Conservation (phyloP, 2,113 vertebrate species). For the Plectropomus leopardus region DNA sequence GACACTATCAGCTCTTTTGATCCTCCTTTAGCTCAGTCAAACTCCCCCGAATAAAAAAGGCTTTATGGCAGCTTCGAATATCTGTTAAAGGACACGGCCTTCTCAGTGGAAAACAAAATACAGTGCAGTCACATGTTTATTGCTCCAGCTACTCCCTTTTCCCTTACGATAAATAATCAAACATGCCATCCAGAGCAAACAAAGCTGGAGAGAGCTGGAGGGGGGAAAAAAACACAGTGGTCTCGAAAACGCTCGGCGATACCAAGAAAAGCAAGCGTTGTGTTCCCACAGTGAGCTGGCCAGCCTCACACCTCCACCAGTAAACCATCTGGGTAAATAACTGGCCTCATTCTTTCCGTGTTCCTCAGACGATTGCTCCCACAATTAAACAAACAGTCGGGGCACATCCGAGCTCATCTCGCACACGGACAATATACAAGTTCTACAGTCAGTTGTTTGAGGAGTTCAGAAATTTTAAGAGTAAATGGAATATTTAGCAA, state of each 20-base stretch:
- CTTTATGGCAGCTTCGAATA: slow-evolving; percentile 89
- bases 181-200: slow-evolving; percentile 98
- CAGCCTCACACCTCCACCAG: slow-evolving; percentile 96
- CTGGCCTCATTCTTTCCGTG: slow-evolving; percentile 96
- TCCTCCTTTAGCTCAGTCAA: slow-evolving; percentile 85
- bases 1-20: slow-evolving; percentile 66
- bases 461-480: slow-evolving; percentile 16
- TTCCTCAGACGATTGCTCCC: slow-evolving; percentile 93
- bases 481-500: slow-evolving; percentile 28
- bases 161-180: slow-evolving; percentile 99
- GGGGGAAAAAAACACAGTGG: slow-evolving; percentile 88
- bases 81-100: slow-evolving; percentile 93
- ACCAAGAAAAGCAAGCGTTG: slow-evolving; percentile 93
- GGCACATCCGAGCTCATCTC: slow-evolving; percentile 85
- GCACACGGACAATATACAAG: slow-evolving; percentile 33
- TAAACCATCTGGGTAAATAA: slow-evolving; percentile 97
- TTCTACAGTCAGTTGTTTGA: slow-evolving; percentile 29
- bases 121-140: slow-evolving; percentile 94
- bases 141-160: slow-evolving; percentile 94
- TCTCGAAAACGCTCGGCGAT: slow-evolving; percentile 91
- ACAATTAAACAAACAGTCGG: slow-evolving; percentile 95
- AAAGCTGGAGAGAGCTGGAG: slow-evolving; percentile 88
- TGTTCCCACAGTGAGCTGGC: slow-evolving; percentile 92
- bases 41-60: slow-evolving; percentile 87
- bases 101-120: slow-evolving; percentile 97